A percentile compares a stretch with the other conserved stretches of the same genome.
Conservation (phyloP, 2,888 invertebrate genomes). For the Archaeoteleia sp. region DNA sequence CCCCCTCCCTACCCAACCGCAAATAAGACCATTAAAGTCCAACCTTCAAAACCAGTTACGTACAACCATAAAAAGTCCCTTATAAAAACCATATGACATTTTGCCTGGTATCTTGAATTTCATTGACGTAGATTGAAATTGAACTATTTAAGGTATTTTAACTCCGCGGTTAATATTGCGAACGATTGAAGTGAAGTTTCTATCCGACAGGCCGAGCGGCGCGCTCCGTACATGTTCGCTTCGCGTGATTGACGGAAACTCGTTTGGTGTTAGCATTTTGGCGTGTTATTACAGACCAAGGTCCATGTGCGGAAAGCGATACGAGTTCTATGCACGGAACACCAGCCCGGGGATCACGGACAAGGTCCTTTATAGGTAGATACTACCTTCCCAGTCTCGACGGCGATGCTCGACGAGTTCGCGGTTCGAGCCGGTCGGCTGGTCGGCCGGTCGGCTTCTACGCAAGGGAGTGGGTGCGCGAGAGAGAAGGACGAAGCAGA, state of each 20-base stretch:
- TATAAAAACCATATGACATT: background rate
- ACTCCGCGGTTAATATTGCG: constrained; percentile 1
- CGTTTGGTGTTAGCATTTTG: constrained; percentile 54
- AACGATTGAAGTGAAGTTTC: constrained; percentile 27
- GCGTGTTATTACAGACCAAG: constrained; percentile 54
- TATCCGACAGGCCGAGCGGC: background rate
- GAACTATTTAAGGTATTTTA: constrained; percentile 4
- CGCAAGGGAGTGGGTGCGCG: constrained; percentile 7
- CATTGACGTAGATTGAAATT: background rate
- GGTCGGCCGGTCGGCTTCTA: constrained; percentile 13
- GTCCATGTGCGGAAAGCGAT: constrained; percentile 53
- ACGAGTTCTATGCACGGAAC: constrained; percentile 53
- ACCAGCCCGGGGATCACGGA: constrained; percentile 46
- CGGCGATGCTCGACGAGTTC: constrained; percentile 62
- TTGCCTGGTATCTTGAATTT: background rate
- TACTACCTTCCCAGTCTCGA: constrained; percentile 42
- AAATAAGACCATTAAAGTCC: too few species aligned
- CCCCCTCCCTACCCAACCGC: too few species aligned
- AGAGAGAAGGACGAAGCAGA: constrained; percentile 53
- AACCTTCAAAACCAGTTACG: too few species aligned
- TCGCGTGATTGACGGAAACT: constrained; percentile 54
- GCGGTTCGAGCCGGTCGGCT: constrained; percentile 57
- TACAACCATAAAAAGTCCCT: too few species aligned
- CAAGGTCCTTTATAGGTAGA: constrained; percentile 53
- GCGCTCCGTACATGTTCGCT: constrained; percentile 30